Conservation (phyloP, 2,113 vertebrate species). For the Cyprinodon tularosa region DNA sequence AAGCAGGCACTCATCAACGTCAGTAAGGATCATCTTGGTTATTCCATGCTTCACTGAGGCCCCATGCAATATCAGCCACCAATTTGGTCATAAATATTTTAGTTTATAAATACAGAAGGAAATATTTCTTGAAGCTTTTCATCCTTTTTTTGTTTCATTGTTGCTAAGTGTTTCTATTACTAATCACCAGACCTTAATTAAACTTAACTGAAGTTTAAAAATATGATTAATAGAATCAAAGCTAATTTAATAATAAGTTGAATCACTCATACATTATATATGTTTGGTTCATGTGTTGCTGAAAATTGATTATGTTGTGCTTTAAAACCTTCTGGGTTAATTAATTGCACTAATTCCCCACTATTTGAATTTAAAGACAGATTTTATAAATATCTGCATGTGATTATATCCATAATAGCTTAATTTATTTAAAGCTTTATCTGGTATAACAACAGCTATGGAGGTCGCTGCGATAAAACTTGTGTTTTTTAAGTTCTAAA, state of each 20-base stretch:
- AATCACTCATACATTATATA: not conserved
- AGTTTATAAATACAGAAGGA: not conserved
- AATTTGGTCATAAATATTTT: not conserved
- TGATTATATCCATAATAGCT: not conserved
- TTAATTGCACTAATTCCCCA: too few species aligned
- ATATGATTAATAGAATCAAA: not conserved
- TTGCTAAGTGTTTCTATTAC: not conserved
- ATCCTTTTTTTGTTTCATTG: not conserved
- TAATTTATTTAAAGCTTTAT: not conserved
- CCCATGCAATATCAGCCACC: not conserved
- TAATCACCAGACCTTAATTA: not conserved
- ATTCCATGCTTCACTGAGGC: not conserved
- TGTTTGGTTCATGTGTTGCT: too few species aligned
- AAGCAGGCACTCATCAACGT: not conserved
- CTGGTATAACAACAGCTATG: not conserved
- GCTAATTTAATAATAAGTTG: not conserved
- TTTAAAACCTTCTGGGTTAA: too few species aligned
- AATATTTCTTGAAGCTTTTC: not conserved
- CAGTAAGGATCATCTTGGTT: not conserved
- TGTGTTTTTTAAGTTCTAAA: not conserved
- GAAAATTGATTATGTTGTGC: too few species aligned
- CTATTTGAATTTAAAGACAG: not conserved
- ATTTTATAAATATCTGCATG: not conserved
- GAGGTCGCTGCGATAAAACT: too few species aligned
- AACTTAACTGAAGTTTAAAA: not conserved